Percentiles rank a stretch among this genome's conserved stretches.
Conservation (phyloP, 2,113 vertebrate genomes). For the Lampris incognitus region DNA sequence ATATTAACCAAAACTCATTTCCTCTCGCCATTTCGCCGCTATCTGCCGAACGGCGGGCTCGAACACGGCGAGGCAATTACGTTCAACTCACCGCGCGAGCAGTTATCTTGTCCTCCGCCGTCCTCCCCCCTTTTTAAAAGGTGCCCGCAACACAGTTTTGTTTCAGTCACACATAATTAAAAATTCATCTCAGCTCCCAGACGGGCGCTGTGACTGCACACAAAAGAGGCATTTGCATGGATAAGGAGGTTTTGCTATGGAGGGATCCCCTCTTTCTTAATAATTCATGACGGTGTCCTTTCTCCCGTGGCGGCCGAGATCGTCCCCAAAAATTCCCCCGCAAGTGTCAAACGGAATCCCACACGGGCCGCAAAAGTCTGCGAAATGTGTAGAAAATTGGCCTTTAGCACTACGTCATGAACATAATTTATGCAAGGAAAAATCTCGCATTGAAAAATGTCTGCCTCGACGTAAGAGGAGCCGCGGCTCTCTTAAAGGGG, state of each 20-base stretch:
- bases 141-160: constrained; percentile 82
- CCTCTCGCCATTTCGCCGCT: constrained; percentile 79
- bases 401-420: constrained; percentile 98
- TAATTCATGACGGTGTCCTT: constrained; percentile 80
- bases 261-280: constrained; percentile 77
- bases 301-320: constrained; percentile 55
- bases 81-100: constrained; percentile 81
- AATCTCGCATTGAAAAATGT: constrained; percentile 90
- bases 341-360: constrained; percentile 54
- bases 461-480: constrained; percentile 78
- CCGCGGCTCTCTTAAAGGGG: constrained; percentile 85
- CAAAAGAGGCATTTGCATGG: constrained; percentile 89
- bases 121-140: constrained; percentile 67
- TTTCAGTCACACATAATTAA: constrained; percentile 85
- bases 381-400: constrained; percentile 86
- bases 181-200: constrained; percentile 88
- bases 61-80: constrained; percentile 39
- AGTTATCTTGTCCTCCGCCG: constrained; percentile 65
- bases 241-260: constrained; percentile 82
- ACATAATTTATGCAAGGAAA: constrained; percentile 98
- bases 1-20: constrained; percentile 93
- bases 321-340: constrained; percentile 57
- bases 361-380: constrained; percentile 72
- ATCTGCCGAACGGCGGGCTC: constrained; percentile 44
- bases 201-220: constrained; percentile 83